A percentile compares a stretch with the other conserved stretches of the same genome.
Evolutionary conservation across 2,113 vertebrate genomes (phyloP).

Genomic region (Zapornia atra): DNA sequence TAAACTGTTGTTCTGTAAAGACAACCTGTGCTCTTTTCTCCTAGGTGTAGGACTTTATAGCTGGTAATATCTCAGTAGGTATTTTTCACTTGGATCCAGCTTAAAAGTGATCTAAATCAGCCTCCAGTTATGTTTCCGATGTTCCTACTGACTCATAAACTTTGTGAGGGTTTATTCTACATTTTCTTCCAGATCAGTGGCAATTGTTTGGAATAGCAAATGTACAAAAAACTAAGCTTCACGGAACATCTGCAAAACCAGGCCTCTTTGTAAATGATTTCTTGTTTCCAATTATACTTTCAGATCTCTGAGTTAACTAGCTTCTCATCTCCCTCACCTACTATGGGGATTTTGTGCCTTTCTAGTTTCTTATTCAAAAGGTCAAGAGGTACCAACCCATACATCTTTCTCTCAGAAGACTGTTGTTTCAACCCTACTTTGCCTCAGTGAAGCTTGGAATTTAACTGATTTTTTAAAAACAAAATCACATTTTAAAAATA

Average conservation of each 20-base stretch:
- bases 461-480: not conserved
- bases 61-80: not conserved
- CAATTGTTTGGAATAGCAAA: not conserved
- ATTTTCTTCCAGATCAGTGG: not conserved
- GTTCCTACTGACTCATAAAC: not conserved
- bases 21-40: not conserved
- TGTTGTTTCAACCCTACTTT: not conserved
- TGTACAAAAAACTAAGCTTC: not conserved
- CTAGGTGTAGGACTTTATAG: not conserved
- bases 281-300: not conserved
- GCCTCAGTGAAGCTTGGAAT: not conserved
- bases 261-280: not conserved
- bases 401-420: not conserved
- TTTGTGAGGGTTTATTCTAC: not conserved
- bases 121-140: not conserved
- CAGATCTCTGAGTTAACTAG: not conserved
- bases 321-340: not conserved
- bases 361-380: not conserved
- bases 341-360: not conserved
- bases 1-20: not conserved
- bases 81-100: not conserved
- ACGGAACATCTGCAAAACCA: not conserved
- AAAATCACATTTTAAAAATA: not conserved
- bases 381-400: not conserved
- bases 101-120: not conserved